A percentile compares a stretch with the other conserved stretches of the same genome.
Evolutionary conservation across 2,113 vertebrate genomes (phyloP).

Genomic region (Chrysemys picta): DNA sequence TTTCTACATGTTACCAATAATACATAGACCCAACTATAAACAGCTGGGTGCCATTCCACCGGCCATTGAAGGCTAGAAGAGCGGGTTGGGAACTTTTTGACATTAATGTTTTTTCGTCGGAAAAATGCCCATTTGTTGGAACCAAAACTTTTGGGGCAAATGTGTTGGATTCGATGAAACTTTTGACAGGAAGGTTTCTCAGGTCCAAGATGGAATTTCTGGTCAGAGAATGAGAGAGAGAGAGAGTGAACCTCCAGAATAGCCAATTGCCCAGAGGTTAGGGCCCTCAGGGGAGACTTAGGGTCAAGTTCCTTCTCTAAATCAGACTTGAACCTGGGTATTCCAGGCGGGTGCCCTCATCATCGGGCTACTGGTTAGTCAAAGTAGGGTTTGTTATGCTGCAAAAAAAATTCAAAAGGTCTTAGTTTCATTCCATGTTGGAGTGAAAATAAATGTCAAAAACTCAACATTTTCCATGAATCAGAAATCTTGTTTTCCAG

Average conservation of each 20-base stretch:
- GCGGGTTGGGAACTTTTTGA: not conserved
- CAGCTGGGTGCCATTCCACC: slow-evolving; percentile 65
- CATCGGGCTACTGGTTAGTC: not conserved
- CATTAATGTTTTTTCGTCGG: not conserved
- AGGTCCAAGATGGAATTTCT: not conserved
- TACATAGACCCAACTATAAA: not conserved
- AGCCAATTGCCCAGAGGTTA: not conserved
- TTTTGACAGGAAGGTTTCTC: not conserved
- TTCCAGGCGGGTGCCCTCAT: not conserved
- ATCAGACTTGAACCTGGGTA: not conserved
- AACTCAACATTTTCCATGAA: not conserved
- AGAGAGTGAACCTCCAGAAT: not conserved
- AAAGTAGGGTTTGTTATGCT: not conserved
- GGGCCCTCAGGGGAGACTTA: not conserved
- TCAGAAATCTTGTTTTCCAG: too few relatives aligned
- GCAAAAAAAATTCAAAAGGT: not conserved
- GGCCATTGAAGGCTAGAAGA: slow-evolving; percentile 7
- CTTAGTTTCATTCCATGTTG: not conserved
- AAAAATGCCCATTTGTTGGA: not conserved
- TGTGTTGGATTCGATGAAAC: not conserved
- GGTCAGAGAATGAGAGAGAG: not conserved
- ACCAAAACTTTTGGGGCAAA: not conserved
- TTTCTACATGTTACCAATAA: not conserved
- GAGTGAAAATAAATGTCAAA: not conserved
- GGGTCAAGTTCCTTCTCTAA: not conserved